Percentiles rank a stretch among this genome's conserved stretches.
Conservation (phyloP, 2,888 invertebrate species). For the Nomada flava region DNA sequence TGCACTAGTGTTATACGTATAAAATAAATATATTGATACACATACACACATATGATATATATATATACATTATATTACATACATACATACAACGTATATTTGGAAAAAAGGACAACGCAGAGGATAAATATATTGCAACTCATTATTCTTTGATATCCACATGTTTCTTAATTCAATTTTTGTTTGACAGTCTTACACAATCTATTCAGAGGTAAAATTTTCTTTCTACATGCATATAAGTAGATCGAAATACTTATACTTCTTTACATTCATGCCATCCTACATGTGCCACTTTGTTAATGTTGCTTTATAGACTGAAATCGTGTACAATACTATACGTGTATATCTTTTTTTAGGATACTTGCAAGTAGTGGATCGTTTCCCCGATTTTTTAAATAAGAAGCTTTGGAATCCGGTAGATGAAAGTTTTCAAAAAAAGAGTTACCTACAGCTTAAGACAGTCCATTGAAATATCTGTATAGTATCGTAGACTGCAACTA, state of each 20-base stretch:
- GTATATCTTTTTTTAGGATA: slow-evolving; percentile 5
- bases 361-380: background rate
- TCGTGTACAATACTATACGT: slow-evolving; percentile 22
- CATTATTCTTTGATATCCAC: slow-evolving; percentile 47
- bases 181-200: slow-evolving; percentile 81
- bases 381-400: background rate
- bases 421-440: background rate
- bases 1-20: background rate
- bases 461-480: slow-evolving; percentile 6
- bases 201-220: slow-evolving; percentile 80
- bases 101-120: slow-evolving; percentile 10
- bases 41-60: background rate
- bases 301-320: slow-evolving; percentile 50
- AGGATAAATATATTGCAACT: slow-evolving; percentile 39
- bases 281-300: slow-evolving; percentile 34
- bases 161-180: slow-evolving; percentile 67
- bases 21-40: background rate
- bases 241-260: slow-evolving; percentile 52
- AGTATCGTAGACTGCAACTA: slow-evolving; percentile 29
- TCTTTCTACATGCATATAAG: slow-evolving; percentile 68
- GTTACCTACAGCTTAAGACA: background rate
- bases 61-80: too few relatives aligned
- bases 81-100: too few relatives aligned
- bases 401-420: background rate
- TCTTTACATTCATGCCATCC: slow-evolving; percentile 42